phyloP scores from a whole-genome alignment of 92 coral and sea anemone genomes.

The Porites rus region DNA sequence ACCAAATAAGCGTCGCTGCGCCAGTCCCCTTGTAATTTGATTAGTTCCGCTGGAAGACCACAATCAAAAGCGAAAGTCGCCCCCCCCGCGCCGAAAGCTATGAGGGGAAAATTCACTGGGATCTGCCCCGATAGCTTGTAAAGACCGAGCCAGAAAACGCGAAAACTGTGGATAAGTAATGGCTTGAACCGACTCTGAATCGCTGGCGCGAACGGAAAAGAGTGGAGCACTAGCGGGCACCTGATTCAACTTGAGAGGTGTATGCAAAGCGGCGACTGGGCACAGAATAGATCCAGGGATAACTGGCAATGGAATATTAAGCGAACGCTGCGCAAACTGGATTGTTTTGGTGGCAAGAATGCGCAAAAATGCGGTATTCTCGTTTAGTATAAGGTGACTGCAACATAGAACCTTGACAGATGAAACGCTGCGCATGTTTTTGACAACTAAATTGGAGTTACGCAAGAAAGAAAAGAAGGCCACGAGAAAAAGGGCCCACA shows the following conservation, averaged over 20 bases:
- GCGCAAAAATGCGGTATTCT: no score
- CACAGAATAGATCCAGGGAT: no score
- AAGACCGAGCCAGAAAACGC: background rate
- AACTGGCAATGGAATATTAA: no score
- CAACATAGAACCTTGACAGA: background rate
- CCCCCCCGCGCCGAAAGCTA: background rate
- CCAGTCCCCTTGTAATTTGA: background rate
- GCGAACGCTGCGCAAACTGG: no score
- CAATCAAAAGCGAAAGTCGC: conserved; percentile 8
- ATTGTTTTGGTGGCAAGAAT: no score
- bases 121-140: background rate
- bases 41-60: background rate
- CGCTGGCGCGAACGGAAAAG: background rate
- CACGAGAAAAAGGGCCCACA: background rate
- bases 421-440: background rate
- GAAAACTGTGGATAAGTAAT: background rate
- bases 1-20: background rate
- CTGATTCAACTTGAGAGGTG: no score
- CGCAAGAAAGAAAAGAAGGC: background rate
- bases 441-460: background rate
- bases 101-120: background rate
- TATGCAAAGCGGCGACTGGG: no score
- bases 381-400: background rate
- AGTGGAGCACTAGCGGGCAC: no score
- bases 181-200: background rate